phyloP scores from a whole-genome alignment of 1,140 invertebrate species.

The Zelostemma sp. region DNA sequence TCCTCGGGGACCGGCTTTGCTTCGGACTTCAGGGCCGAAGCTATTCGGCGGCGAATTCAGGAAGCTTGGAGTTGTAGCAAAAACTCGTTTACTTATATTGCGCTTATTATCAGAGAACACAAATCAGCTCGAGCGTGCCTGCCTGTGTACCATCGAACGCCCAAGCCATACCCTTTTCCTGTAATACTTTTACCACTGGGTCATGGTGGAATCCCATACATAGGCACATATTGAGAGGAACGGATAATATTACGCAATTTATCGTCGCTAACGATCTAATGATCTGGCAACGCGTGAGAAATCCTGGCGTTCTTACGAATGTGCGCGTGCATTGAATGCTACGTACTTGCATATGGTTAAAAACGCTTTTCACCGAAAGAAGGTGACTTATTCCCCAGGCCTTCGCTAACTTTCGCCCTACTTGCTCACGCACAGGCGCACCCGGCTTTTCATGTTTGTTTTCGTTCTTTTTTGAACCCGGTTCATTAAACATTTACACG shows the following conservation, averaged over 20 bases:
- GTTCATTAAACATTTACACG: too few species aligned
- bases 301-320: conserved; percentile 29
- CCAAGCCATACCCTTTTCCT: conserved; percentile 45
- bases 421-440: conserved; percentile 26
- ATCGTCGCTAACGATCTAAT: conserved; percentile 50
- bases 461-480: too few species aligned
- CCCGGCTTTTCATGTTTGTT: too few species aligned
- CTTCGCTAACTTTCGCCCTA: conserved; percentile 23
- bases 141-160: conserved; percentile 41
- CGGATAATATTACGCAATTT: conserved; percentile 46
- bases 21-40: too few species aligned
- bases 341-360: conserved; percentile 24
- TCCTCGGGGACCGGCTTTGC: too few species aligned
- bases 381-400: conserved; percentile 18
- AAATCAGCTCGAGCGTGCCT: conserved; percentile 32
- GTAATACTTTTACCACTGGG: conserved; percentile 43
- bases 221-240: conserved; percentile 41
- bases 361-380: conserved; percentile 36
- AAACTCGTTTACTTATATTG: conserved; percentile 43
- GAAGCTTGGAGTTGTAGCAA: conserved; percentile 13
- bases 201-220: conserved; percentile 42
- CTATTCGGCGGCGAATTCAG: too few species aligned
- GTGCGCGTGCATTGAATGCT: conserved; percentile 1
- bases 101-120: conserved; percentile 43
- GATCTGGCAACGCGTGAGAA: conserved; percentile 49